phyloP scores from a whole-genome alignment of 2,113 vertebrate genomes.

The Corythaeola cristata region DNA sequence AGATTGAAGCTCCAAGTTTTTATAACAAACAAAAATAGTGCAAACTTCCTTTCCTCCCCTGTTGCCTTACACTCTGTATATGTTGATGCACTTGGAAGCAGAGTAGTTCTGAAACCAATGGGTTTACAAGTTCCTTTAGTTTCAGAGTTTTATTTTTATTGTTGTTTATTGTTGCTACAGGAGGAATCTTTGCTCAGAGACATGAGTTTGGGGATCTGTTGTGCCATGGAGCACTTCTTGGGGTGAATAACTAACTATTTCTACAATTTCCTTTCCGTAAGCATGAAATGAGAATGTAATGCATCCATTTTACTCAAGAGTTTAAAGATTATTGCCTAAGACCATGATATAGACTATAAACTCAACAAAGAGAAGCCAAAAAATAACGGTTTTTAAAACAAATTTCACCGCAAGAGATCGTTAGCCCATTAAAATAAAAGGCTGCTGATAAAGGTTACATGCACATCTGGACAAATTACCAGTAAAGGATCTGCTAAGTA shows the following conservation, averaged over 20 bases:
- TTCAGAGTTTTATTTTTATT: background rate
- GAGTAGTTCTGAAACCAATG: background rate
- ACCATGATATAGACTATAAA: background rate
- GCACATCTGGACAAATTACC: background rate
- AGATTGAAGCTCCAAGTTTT: background rate
- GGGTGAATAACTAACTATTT: background rate
- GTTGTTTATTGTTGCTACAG: background rate
- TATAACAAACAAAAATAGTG: background rate
- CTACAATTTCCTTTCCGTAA: background rate
- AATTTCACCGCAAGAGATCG: background rate
- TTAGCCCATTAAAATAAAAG: background rate
- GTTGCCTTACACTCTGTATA: background rate
- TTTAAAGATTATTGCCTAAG: background rate
- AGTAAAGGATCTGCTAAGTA: background rate
- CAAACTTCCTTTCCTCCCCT: background rate
- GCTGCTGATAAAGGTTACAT: background rate
- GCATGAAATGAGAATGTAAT: background rate
- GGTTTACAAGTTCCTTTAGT: background rate
- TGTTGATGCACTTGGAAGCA: background rate
- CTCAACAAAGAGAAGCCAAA: background rate
- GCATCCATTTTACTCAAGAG: background rate
- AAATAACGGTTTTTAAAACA: background rate
- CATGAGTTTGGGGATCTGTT: background rate
- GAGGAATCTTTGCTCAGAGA: background rate
- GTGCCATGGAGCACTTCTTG: background rate